These are phyloP conservation scores for Drosophila tristis DNA, from an alignment of 1,140 invertebrate genomes.

Conservation along the genomic window DNA sequence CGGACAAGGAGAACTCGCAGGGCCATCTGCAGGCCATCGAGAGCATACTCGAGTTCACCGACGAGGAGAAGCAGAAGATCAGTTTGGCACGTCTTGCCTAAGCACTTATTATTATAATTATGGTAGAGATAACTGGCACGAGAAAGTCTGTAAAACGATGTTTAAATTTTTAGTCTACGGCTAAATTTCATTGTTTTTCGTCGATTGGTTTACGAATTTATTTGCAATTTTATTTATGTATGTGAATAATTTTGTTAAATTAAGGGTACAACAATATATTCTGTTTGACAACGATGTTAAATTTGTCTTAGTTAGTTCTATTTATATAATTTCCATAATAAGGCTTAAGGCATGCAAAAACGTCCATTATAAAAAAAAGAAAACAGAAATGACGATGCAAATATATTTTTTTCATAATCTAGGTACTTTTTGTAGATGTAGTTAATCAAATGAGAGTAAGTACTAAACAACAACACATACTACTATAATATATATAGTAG, in stretches of 20 bases:
- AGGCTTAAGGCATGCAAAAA: conserved; percentile 55
- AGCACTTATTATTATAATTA: conserved; percentile 33
- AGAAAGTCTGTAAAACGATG: conserved; percentile 64
- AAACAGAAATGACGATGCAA: conserved; percentile 17
- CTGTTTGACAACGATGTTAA: conserved; percentile 47
- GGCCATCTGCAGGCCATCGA: conserved; percentile 94
- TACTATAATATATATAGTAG: too few species aligned
- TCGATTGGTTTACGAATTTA: conserved; percentile 46
- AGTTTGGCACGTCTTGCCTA: conserved; percentile 86
- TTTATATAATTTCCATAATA: conserved; percentile 40
- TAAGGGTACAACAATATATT: conserved; percentile 29
- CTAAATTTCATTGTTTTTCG: conserved; percentile 73
- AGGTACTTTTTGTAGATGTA: conserved; percentile 55
- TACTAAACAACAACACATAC: conserved; percentile 37
- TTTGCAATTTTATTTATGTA: conserved; percentile 75
- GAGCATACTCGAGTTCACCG: conserved; percentile 92
- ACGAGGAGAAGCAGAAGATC: conserved; percentile 90
- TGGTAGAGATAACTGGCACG: conserved; percentile 19
- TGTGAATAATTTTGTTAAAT: conserved; percentile 75
- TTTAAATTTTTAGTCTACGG: conserved; percentile 61
- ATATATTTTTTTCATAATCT: conserved; percentile 60
- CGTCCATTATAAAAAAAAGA: conserved; percentile 31
- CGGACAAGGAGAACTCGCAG: conserved; percentile 92
- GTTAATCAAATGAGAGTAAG: conserved; percentile 49
- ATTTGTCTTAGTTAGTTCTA: conserved; percentile 46